phyloP scores from a whole-genome alignment of 53 echinoderm and acorn worm genomes.

The Mesocentrotus franciscanus region DNA sequence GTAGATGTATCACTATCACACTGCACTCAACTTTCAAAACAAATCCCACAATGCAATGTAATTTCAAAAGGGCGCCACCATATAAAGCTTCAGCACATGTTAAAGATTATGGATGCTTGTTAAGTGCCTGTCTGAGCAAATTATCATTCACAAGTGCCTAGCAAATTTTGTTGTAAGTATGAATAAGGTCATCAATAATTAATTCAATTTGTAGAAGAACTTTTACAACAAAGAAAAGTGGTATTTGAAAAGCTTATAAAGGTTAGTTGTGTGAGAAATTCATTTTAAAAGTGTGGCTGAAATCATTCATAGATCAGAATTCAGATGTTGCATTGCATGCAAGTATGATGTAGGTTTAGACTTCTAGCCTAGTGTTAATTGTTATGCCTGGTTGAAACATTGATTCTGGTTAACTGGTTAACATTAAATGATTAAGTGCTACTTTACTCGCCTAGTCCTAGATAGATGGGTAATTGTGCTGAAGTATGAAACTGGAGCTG shows the following conservation, averaged over 20 bases:
- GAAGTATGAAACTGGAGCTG: too few relatives aligned
- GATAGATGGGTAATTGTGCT: too few relatives aligned
- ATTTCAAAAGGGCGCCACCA: constrained; percentile 20
- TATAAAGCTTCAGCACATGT: neutral
- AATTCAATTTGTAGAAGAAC: neutral
- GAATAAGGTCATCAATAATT: neutral
- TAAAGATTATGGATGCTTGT: neutral
- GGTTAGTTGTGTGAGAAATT: neutral
- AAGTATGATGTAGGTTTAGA: too few relatives aligned
- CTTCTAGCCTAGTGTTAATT: too few relatives aligned
- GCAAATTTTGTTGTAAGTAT: constrained; percentile 9
- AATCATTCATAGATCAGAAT: neutral
- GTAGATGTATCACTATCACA: neutral
- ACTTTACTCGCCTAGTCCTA: too few relatives aligned
- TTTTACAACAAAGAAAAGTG: constrained; percentile 2
- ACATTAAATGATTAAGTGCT: too few relatives aligned
- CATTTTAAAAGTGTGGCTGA: neutral
- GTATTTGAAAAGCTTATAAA: neutral
- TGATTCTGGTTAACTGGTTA: too few relatives aligned
- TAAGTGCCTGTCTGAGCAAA: neutral
- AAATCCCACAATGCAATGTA: constrained; percentile 56
- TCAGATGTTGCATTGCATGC: too few relatives aligned
- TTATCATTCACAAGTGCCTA: neutral
- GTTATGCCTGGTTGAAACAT: too few relatives aligned
- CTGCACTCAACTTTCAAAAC: constrained; percentile 29